Conservation (phyloP, 1,140 invertebrate genomes). For the Euura saliciscinereae region DNA sequence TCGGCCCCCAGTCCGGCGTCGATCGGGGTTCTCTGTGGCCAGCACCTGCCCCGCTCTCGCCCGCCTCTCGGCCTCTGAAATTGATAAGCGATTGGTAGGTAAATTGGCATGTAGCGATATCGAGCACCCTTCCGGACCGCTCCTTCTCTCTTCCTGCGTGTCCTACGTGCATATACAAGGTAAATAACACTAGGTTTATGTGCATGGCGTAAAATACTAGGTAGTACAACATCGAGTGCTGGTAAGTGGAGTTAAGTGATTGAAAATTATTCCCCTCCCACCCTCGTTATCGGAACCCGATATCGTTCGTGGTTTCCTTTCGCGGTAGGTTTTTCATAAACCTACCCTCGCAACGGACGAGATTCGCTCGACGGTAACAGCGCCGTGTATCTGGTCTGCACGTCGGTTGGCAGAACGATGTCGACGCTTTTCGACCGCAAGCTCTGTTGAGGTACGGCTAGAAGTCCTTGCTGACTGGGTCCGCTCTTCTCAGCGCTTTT, state of each 20-base stretch:
- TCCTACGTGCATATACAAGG: too few relatives aligned
- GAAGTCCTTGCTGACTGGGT: slow-evolving; percentile 67
- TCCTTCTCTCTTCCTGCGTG: too few relatives aligned
- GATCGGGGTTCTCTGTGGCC: slow-evolving; percentile 69
- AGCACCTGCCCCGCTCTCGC: slow-evolving; percentile 46
- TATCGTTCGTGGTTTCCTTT: too few relatives aligned
- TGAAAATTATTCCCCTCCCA: too few relatives aligned
- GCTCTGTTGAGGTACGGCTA: slow-evolving; percentile 71
- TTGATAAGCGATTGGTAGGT: slow-evolving; percentile 24
- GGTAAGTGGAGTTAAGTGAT: too few relatives aligned
- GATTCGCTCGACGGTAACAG: slow-evolving; percentile 54
- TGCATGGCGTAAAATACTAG: too few relatives aligned
- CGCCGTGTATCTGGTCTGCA: slow-evolving; percentile 83
- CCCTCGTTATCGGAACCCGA: too few relatives aligned
- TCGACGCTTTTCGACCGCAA: slow-evolving; percentile 88
- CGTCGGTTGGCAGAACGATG: slow-evolving; percentile 86
- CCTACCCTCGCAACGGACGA: slow-evolving; percentile 53
- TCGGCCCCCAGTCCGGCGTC: slow-evolving; percentile 82
- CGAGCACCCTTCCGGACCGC: too few relatives aligned
- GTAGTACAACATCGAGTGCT: too few relatives aligned
- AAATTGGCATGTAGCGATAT: background rate
- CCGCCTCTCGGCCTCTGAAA: slow-evolving; percentile 55
- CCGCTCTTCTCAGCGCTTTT: slow-evolving; percentile 72
- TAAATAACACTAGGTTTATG: too few relatives aligned
- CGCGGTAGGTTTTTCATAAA: slow-evolving; percentile 13